Evolutionary conservation across 2,888 invertebrate genomes (phyloP).

Genomic region (Andrena praecox): DNA sequence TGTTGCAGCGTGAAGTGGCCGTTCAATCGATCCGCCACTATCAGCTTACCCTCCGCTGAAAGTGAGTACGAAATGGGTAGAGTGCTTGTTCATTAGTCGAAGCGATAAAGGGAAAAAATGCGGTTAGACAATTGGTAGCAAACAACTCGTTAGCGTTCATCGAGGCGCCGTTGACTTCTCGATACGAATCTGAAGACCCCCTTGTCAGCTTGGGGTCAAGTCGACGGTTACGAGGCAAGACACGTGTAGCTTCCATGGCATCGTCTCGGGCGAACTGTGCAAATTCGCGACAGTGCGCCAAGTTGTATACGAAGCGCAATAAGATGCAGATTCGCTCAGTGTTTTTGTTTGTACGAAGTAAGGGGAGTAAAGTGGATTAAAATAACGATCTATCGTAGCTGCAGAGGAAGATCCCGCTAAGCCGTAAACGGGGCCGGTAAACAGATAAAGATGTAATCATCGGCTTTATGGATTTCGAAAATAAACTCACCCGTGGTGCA

Average conservation of each 20-base stretch:
- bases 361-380: constrained; percentile 26
- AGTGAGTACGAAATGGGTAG: not conserved
- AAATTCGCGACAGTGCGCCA: constrained; percentile 14
- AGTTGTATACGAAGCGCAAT: constrained; percentile 9
- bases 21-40: constrained; percentile 32
- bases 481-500: constrained; percentile 53
- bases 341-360: not conserved
- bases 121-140: not conserved
- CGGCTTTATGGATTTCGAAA: constrained; percentile 5
- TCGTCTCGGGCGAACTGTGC: not conserved
- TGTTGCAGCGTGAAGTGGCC: constrained; percentile 66
- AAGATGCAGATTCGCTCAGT: constrained; percentile 1
- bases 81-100: not conserved
- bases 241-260: not conserved
- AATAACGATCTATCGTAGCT: not conserved
- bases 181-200: constrained; percentile 1
- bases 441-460: not conserved
- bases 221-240: not conserved
- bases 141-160: constrained; percentile 8
- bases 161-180: not conserved
- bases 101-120: not conserved
- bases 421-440: constrained; percentile 16
- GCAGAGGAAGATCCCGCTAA: not conserved
- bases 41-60: constrained; percentile 51
- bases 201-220: not conserved